Conservation (phyloP, 2,888 invertebrate genomes). For the Molorchus minor region DNA sequence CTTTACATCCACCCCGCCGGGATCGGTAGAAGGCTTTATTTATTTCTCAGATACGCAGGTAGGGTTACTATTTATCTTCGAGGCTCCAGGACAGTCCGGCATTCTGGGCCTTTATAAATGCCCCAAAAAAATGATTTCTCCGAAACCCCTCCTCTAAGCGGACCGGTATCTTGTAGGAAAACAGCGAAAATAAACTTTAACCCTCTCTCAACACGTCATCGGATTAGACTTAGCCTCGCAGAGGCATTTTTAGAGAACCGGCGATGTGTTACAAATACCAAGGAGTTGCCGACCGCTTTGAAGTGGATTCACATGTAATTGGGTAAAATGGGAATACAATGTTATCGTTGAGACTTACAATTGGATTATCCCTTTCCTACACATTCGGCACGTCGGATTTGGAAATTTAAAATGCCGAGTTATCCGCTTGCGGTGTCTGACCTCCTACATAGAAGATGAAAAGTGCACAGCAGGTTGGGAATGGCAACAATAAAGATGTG, state of each 20-base stretch:
- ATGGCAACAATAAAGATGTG: too few relatives aligned
- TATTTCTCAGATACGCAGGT: too few relatives aligned
- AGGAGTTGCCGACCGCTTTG: slow-evolving; percentile 43
- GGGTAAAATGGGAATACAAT: slow-evolving; percentile 50
- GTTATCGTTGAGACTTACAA: slow-evolving; percentile 39
- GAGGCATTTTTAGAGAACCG: slow-evolving; percentile 26
- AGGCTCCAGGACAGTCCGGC: too few relatives aligned
- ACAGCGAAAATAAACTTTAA: too few relatives aligned
- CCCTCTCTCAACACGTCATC: not conserved
- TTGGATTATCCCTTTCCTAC: slow-evolving; percentile 39
- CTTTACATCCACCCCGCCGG: too few relatives aligned
- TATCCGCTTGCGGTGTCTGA: slow-evolving; percentile 1
- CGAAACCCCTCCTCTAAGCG: too few relatives aligned
- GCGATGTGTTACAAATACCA: slow-evolving; percentile 33
- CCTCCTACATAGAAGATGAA: slow-evolving; percentile 1
- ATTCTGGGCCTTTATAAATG: too few relatives aligned
- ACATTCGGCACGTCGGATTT: slow-evolving; percentile 8
- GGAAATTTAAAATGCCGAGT: not conserved
- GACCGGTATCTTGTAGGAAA: too few relatives aligned
- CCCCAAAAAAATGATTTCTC: too few relatives aligned
- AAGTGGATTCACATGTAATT: slow-evolving; percentile 53
- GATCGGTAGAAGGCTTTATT: too few relatives aligned
- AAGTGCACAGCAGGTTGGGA: too few relatives aligned
- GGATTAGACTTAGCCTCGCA: not conserved
- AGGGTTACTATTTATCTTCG: too few relatives aligned